Percentiles rank a stretch among this genome's conserved stretches.
These are phyloP conservation scores for Pandemis cinnamomeana DNA, from an alignment of 2,888 invertebrate species.

Conservation along the genomic window DNA sequence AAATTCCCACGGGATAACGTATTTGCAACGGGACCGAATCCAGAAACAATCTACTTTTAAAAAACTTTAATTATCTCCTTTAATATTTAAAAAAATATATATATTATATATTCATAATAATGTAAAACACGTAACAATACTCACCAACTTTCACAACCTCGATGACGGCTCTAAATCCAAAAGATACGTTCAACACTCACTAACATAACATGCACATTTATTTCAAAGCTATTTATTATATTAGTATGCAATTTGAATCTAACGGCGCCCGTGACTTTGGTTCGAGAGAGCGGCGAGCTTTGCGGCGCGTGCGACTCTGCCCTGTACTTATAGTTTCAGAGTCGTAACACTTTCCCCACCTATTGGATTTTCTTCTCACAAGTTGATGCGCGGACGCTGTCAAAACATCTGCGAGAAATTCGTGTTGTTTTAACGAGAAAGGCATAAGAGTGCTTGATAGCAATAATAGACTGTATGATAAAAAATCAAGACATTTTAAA, in stretches of 20 bases:
- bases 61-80: too few relatives aligned
- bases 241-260: not conserved
- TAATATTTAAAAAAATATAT: too few relatives aligned
- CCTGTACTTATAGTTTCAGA: constrained; percentile 80
- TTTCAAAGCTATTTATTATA: constrained; percentile 29
- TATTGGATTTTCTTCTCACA: constrained; percentile 36
- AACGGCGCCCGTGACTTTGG: constrained; percentile 38
- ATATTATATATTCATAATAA: too few relatives aligned
- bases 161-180: constrained; percentile 37
- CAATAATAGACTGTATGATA: not conserved
- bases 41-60: too few relatives aligned
- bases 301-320: constrained; percentile 62
- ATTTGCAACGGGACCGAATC: too few relatives aligned
- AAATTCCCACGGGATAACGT: too few relatives aligned
- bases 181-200: constrained; percentile 31
- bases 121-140: not conserved
- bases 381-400: not conserved
- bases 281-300: constrained; percentile 56
- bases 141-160: constrained; percentile 30
- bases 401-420: not conserved
- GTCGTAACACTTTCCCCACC: constrained; percentile 79
- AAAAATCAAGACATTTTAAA: too few relatives aligned
- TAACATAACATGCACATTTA: constrained; percentile 35
- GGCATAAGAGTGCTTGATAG: not conserved
- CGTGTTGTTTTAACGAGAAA: constrained; percentile 1